phyloP scores from a whole-genome alignment of 2,113 vertebrate genomes.

The Corydoras sp. region DNA sequence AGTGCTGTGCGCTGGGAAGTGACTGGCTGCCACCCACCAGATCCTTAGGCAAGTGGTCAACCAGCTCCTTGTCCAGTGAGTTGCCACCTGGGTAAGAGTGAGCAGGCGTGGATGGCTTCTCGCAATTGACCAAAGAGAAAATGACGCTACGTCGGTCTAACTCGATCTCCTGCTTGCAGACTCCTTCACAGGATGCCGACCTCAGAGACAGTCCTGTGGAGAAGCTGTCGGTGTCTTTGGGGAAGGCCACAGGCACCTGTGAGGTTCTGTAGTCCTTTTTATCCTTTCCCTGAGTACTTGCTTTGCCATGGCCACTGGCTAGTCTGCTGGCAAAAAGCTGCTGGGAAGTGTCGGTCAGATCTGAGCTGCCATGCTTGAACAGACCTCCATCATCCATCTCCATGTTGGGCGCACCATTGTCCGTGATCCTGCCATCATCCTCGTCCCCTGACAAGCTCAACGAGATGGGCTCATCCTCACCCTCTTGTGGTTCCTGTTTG shows the following conservation, averaged over 20 bases:
- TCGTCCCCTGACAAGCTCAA: slow-evolving; percentile 89
- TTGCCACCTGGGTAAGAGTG: slow-evolving; percentile 87
- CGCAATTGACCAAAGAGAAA: slow-evolving; percentile 90
- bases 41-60: slow-evolving; percentile 86
- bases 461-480: slow-evolving; percentile 79
- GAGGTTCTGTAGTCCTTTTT: slow-evolving; percentile 90
- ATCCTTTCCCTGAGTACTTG: slow-evolving; percentile 97
- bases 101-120: slow-evolving; percentile 81
- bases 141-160: slow-evolving; percentile 95
- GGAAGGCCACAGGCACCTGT: slow-evolving; percentile 76
- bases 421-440: slow-evolving; percentile 77
- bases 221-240: slow-evolving; percentile 80
- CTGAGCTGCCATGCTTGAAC: slow-evolving; percentile 80
- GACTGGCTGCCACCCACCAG: slow-evolving; percentile 84
- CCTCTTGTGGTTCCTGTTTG: slow-evolving; percentile 82
- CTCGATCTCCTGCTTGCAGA: slow-evolving; percentile 92
- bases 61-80: slow-evolving; percentile 89
- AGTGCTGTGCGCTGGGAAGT: slow-evolving; percentile 86
- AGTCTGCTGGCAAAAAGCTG: slow-evolving; percentile 87
- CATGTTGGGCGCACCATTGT: slow-evolving; percentile 75
- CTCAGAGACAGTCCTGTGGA: slow-evolving; percentile 79
- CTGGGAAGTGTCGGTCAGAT: slow-evolving; percentile 79
- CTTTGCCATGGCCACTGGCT: slow-evolving; percentile 84
- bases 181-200: slow-evolving; percentile 79
- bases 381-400: slow-evolving; percentile 76